These are phyloP conservation scores for Cephus sareptanus DNA, from an alignment of 2,888 invertebrate species.

Conservation along the genomic window DNA sequence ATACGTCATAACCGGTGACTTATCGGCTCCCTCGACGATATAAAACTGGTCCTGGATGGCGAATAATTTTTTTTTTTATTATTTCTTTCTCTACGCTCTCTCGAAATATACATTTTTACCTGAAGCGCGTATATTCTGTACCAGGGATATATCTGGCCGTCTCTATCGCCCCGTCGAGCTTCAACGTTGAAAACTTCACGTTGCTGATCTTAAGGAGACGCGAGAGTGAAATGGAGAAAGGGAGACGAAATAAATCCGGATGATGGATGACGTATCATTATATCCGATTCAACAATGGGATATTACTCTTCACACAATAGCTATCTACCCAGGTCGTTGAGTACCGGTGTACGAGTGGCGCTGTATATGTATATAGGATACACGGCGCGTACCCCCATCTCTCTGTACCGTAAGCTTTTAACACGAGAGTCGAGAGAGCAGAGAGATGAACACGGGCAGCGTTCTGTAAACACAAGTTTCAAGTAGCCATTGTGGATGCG, in stretches of 20 bases:
- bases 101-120: no score
- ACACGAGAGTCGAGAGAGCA: background rate
- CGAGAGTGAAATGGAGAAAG: background rate
- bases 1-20: no score
- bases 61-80: no score
- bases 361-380: background rate
- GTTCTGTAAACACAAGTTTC: conserved; percentile 20
- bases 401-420: background rate
- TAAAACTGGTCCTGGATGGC: no score
- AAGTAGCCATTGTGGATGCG: conserved; percentile 16
- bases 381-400: background rate
- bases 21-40: no score
- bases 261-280: conserved; percentile 46
- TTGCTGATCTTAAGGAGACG: background rate
- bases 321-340: conserved; percentile 30
- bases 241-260: conserved; percentile 36
- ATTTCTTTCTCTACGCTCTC: no score
- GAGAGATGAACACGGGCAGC: conserved; percentile 7
- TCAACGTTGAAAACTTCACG: no score
- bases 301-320: conserved; percentile 53
- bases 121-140: no score
- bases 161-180: no score
- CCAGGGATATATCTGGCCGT: no score
- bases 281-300: conserved; percentile 51
- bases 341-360: background rate